A percentile compares a stretch with the other conserved stretches of the same genome.
phyloP scores from a whole-genome alignment of 1,140 invertebrate species.

The Campoletis sonorensis region DNA sequence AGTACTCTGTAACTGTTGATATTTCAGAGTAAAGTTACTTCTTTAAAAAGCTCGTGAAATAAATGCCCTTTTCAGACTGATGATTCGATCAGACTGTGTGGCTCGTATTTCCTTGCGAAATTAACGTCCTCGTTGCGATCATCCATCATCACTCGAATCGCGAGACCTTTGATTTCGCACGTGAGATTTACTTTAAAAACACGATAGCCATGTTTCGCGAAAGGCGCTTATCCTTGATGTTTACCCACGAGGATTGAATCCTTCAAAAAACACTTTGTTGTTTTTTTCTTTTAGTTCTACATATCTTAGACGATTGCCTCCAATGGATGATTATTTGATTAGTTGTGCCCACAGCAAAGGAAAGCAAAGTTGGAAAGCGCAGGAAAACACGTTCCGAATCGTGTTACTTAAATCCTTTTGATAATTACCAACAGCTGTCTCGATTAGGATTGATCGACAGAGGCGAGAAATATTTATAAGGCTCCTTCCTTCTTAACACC shows the following conservation, averaged over 20 bases:
- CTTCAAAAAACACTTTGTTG: not conserved
- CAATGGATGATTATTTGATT: not conserved
- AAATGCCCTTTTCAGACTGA: not conserved
- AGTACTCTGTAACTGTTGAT: not conserved
- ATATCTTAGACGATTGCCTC: not conserved
- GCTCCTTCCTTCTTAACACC: conserved; percentile 14
- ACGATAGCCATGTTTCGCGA: not conserved
- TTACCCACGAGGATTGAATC: conserved; percentile 10
- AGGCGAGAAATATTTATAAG: conserved; percentile 13
- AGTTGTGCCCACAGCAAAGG: not conserved
- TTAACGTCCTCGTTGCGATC: not conserved
- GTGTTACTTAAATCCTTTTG: not conserved
- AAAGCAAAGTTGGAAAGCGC: not conserved
- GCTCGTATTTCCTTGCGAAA: not conserved
- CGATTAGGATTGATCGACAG: not conserved
- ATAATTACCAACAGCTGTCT: not conserved
- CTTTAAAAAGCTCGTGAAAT: not conserved
- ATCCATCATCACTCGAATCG: not conserved
- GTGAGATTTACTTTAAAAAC: not conserved
- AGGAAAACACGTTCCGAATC: not conserved
- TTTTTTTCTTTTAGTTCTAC: not conserved
- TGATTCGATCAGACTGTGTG: not conserved
- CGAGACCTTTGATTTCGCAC: not conserved
- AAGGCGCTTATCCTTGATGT: not conserved
- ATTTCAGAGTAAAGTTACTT: not conserved